Evolutionary conservation across 2,888 invertebrate species (phyloP).

Genomic region (Diloba caeruleocephala): DNA sequence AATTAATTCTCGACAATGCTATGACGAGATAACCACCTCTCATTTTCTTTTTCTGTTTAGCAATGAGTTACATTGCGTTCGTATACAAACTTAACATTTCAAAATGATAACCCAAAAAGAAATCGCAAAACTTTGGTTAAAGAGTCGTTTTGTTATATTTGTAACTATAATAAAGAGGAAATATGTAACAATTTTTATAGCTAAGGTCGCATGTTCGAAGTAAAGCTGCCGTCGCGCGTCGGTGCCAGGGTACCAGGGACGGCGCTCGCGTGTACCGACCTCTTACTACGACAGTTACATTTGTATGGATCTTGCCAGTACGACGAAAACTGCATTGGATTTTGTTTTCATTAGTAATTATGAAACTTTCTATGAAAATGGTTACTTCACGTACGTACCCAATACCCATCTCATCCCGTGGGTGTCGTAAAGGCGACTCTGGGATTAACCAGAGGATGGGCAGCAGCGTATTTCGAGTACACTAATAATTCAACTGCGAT

Average conservation of each 20-base stretch:
- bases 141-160: constrained; percentile 21
- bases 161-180: constrained; percentile 52
- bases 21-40: too few species aligned
- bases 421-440: too few species aligned
- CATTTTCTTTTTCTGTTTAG: too few species aligned
- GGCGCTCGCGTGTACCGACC: constrained; percentile 76
- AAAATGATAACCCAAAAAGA: constrained; percentile 14
- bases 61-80: background rate
- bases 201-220: constrained; percentile 81
- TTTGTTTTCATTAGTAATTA: too few species aligned
- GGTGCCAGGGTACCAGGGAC: constrained; percentile 80
- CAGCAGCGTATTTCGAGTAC: too few species aligned
- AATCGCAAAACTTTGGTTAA: constrained; percentile 23
- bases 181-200: constrained; percentile 67
- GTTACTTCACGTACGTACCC: too few species aligned
- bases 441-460: too few species aligned
- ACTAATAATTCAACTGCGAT: too few species aligned
- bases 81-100: too few species aligned
- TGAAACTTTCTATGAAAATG: too few species aligned
- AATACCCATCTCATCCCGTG: too few species aligned
- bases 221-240: constrained; percentile 65
- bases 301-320: constrained; percentile 46
- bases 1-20: too few species aligned
- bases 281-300: constrained; percentile 51
- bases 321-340: constrained; percentile 28